These are phyloP conservation scores for Macrosiphum euphorbiae DNA, from an alignment of 2,888 invertebrate genomes.

Conservation along the genomic window DNA sequence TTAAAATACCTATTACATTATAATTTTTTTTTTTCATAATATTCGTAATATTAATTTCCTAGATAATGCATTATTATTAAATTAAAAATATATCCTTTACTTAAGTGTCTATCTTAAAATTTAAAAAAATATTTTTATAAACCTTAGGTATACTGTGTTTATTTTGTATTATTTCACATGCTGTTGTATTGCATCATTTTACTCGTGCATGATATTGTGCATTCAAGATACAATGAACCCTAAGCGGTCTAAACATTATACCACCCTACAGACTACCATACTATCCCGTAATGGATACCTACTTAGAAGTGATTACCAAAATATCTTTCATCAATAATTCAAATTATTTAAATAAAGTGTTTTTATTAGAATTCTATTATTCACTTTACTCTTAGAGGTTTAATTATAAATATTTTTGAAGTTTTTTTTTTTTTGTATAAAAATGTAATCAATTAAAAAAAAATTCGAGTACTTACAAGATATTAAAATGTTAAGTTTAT, in stretches of 20 bases:
- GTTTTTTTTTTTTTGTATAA: background rate
- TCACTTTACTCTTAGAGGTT: background rate
- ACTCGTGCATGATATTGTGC: background rate
- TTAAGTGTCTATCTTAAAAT: background rate
- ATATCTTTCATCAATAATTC: background rate
- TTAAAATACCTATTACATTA: too few species aligned
- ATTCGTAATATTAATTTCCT: too few species aligned
- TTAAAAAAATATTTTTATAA: background rate
- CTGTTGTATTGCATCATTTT: background rate
- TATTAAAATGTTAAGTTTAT: background rate
- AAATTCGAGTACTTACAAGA: background rate
- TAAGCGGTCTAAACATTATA: background rate
- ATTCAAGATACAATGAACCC: slow-evolving; percentile 19
- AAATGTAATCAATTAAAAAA: background rate
- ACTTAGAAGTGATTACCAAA: slow-evolving; percentile 3
- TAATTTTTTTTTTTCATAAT: too few species aligned
- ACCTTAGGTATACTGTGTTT: background rate
- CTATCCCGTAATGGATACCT: background rate
- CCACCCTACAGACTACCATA: background rate
- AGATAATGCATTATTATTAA: background rate
- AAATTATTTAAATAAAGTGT: background rate
- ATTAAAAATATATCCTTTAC: background rate
- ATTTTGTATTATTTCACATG: background rate
- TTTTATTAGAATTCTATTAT: background rate
- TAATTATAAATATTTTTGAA: background rate